Evolutionary conservation across 2,888 invertebrate species (phyloP).

Genomic region (Sesamia inferens): DNA sequence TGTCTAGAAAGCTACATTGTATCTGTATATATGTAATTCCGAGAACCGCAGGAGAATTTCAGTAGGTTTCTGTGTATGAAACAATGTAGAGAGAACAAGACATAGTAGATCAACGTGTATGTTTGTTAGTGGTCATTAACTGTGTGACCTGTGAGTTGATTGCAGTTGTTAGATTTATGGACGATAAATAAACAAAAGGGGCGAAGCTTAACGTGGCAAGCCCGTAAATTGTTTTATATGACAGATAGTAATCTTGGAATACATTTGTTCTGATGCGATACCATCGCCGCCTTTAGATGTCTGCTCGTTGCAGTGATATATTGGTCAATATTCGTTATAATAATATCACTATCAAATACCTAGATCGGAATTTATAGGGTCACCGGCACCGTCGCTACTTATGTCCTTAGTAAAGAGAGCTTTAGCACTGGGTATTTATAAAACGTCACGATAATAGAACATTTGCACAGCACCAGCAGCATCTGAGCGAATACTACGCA

Average conservation of each 20-base stretch:
- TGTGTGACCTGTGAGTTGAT: slow-evolving; percentile 70
- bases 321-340: slow-evolving; percentile 41
- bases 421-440: not conserved
- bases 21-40: not conserved
- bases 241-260: slow-evolving; percentile 73
- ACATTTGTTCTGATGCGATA: slow-evolving; percentile 75
- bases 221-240: slow-evolving; percentile 83
- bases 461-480: not conserved
- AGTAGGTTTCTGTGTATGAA: not conserved
- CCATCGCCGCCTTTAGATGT: slow-evolving; percentile 70
- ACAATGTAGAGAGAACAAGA: slow-evolving; percentile 34
- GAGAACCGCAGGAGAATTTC: not conserved
- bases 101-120: slow-evolving; percentile 51
- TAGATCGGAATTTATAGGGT: not conserved
- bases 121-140: slow-evolving; percentile 71
- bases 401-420: not conserved
- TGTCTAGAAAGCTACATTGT: not conserved
- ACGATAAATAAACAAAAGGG: slow-evolving; percentile 77
- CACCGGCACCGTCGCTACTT: not conserved
- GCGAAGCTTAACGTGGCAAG: slow-evolving; percentile 74
- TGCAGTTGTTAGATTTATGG: slow-evolving; percentile 75
- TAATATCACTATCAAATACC: slow-evolving; percentile 36
- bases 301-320: slow-evolving; percentile 46
- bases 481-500: not conserved
- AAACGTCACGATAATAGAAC: not conserved